Evolutionary conservation across 2,797 vertebrate genomes (phyloP).

Genomic region (Gephyroberyx darwinii): DNA sequence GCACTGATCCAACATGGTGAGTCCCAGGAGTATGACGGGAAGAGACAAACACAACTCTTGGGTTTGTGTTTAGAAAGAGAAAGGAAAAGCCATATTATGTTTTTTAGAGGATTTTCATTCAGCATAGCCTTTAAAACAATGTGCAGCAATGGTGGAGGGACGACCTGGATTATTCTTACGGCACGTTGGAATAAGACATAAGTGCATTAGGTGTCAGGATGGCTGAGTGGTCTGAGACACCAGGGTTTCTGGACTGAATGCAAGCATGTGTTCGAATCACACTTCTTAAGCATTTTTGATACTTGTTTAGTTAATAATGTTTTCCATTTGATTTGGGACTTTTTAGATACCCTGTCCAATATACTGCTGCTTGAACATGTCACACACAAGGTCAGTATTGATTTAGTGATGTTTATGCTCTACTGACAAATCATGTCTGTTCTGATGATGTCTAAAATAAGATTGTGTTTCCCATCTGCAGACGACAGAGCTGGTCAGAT

Average conservation of each 20-base stretch:
- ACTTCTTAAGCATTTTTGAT: no score
- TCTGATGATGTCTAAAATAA: slow-evolving; percentile 14
- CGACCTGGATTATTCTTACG: not conserved
- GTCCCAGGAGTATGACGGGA: not conserved
- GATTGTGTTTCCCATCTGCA: slow-evolving; percentile 21
- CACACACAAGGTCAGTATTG: not conserved
- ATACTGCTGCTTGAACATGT: no score
- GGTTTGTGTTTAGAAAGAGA: not conserved
- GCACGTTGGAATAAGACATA: no score
- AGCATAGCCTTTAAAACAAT: not conserved
- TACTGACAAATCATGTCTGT: not conserved
- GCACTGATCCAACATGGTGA: not conserved
- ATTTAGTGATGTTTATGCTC: not conserved
- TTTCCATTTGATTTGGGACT: no score
- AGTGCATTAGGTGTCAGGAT: no score
- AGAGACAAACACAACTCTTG: not conserved
- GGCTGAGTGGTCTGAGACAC: no score
- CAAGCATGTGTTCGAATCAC: no score
- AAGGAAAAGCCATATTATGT: not conserved
- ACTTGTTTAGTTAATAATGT: no score
- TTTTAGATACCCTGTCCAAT: no score
- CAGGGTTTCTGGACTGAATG: no score
- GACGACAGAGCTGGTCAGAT: not conserved
- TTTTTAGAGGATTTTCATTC: not conserved
- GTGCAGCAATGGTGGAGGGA: not conserved